Evolutionary conservation across 2,888 invertebrate species (phyloP), one percentile per base, ranked within the genome.

Genomic region (Polydrusus tereticollis): DNA sequence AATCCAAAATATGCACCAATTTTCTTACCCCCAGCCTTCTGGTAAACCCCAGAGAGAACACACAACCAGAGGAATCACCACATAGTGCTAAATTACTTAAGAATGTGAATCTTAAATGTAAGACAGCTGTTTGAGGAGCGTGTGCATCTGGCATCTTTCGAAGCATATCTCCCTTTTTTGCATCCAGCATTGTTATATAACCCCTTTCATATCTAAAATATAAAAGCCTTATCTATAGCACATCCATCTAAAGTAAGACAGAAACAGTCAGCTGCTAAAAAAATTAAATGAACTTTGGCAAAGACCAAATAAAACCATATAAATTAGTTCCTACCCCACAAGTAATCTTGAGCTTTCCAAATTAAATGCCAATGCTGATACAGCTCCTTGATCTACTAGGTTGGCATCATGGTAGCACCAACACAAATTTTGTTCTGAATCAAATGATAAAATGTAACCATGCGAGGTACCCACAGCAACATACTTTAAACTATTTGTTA

Each of bases 381-480:
- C 92, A 0, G 94, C 94, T 20, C 93, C 94, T 82, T 93, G 91
- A 79, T 92, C 91, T 57, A 87, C 86, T 47, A 92, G 90, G 55
- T 88, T 87, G 77, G 90, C 87, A 75, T 92, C 92, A 77, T 92
- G 87, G 80, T 92, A 92, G 76, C 95, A 97, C 96, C 96, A 98
- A 82, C 95, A 91, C 76, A 98, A 86, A 8, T 94, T 94, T 86
- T 98, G 97, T 45, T 94, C 91, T 59, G 90, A 88, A 87, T 95
- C 94, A 86, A 96, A 96, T 65, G 95, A 92, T 26, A 98, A 87
- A 64, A 97, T 90, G 77, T 96, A 91, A 0, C 98, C 98, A 85
- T 97, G 96, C 23, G 97, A 96, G 29, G 97, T 98, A 38, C 98
- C 98, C 29, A 98, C 90, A n/a, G 94, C 94, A 74, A 97, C 90